A percentile compares a stretch with the other conserved stretches of the same genome.
These are phyloP conservation scores for Epinephelus moara DNA, from an alignment of 2,113 vertebrate genomes.

Conservation along the genomic window DNA sequence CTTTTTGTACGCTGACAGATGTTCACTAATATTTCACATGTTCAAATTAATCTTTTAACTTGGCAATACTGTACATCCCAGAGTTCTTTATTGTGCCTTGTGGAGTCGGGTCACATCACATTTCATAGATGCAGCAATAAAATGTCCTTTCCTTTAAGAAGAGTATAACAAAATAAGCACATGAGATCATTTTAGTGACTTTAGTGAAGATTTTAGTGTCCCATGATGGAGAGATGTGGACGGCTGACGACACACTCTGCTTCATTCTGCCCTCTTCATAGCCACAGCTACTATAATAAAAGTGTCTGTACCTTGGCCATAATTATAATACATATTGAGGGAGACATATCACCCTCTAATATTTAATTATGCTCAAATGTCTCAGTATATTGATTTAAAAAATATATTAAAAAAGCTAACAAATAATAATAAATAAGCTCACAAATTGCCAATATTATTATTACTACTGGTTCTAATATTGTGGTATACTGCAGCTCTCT, in stretches of 20 bases:
- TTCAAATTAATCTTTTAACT: background rate
- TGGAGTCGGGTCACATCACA: background rate
- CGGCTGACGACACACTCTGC: background rate
- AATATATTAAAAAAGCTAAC: too few relatives aligned
- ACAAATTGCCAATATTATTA: too few relatives aligned
- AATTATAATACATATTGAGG: too few relatives aligned
- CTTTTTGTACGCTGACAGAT: background rate
- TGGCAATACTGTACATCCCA: background rate
- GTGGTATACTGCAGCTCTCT: too few relatives aligned
- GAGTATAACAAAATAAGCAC: background rate
- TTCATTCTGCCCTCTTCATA: background rate
- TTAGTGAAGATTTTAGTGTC: background rate
- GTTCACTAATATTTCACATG: background rate
- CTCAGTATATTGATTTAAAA: too few relatives aligned
- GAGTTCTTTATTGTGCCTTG: too few relatives aligned
- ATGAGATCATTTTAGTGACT: background rate
- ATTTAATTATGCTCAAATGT: too few relatives aligned
- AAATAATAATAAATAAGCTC: too few relatives aligned
- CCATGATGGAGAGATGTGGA: background rate
- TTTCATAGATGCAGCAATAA: background rate
- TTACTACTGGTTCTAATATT: too few relatives aligned
- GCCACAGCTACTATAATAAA: background rate
- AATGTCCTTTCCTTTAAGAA: background rate
- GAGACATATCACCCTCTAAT: fast-evolving
- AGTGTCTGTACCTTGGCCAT: background rate